Base-by-base conservation (phyloP, 2,888 invertebrate species). In the Blastobasis adustella region DNA sequence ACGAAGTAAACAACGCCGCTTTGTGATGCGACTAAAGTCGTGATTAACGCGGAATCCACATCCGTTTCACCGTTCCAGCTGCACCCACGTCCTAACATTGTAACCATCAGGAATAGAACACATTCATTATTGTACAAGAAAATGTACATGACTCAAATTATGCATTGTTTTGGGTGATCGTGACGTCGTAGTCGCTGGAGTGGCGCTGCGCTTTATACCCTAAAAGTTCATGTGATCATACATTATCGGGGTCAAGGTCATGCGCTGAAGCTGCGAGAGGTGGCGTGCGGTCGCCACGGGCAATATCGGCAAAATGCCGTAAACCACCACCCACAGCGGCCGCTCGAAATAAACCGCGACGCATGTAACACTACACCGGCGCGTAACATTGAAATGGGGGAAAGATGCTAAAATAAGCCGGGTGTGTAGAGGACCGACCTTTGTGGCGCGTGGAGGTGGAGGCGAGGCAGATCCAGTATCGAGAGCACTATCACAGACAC, bases 401-500 rank as follows among this genome's bases (percentile, higher is more conserved):
- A 62, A 23, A 23, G 23, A 23, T 23, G 23, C 23, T 23, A 23
- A 71, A 67, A 57, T 73, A 68, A 6, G 46, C 36, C 36, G 23
- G 23, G 23, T 23, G 41, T 7, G 23, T 23, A 23, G 23, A 23
- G n/a, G 23, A 23, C 23, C 23, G 23, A 23, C 23, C 23, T 23
- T 23, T 41, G 41, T 8, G 8, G 42, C 23, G 23, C 23, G 23
- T 23, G 23, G 23, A 23, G 23, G 23, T 23, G 23, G 23, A 23
- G 1, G 23, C 23, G 23, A 23, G 23, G 23, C 23, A 23, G 23
- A 67, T 50, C 50, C 62, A 69, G 68, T 69, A 67, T 70, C 70
- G 66, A 73, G 69, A 75, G 73, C 82, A 85, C 86, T 74, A 79
- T 77, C 86, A 85, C 85, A 82, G 77, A 75, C 85, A 85, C 82